Base-by-base conservation (phyloP, 2,797 vertebrate species). In the Neopelma chrysocephalum region DNA sequence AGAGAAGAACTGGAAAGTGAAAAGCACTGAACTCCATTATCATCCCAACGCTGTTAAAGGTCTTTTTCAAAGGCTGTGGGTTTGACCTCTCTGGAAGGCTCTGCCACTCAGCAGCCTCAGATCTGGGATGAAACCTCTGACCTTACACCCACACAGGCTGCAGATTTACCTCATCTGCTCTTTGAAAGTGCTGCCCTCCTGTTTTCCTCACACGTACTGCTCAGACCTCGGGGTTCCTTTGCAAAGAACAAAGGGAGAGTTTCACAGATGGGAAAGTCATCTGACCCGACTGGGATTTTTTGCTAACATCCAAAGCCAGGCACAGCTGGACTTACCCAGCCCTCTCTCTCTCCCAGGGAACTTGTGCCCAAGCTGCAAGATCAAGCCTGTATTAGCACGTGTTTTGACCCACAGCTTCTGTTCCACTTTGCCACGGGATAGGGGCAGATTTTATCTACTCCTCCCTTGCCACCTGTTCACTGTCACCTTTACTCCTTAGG, bases 171-270 rank as follows among this genome's bases (percentile, higher is more conserved):
- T 75, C 43, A 5, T 16, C 13, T 65, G 76, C 54, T 51, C 65
- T 79, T 79, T 69, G 82, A 38, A 75, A 66, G 65, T 73, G 64
- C 89, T 85, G 76, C 47, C 60, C 77, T 70, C n/a, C 79, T 23
- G 3, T 20, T 76, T 34, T 20, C 68, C 77, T 73, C 1, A 16
- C 53, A 22, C 14, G 23, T 0, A 5, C 0, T 6, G 58, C 4
- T 8, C 91, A 92, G 40, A 68, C 50, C 82, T 62, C 79, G 42
- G 58, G 69, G 82, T 5, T 93, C 20, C 89, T 65, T 61, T 65
- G 69, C 62, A 86, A 38, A 86, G 57, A 81, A 6, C 82, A 82
- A 57, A 69, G 82, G 3, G 14, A 18, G 73, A 48, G 11, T 47
- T 89, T 68, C 90, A 78, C 23, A 54, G 47, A 19, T 6, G 51